Conservation (phyloP, 2,797 vertebrate species). For the Xiphophorus birchmanni region DNA sequence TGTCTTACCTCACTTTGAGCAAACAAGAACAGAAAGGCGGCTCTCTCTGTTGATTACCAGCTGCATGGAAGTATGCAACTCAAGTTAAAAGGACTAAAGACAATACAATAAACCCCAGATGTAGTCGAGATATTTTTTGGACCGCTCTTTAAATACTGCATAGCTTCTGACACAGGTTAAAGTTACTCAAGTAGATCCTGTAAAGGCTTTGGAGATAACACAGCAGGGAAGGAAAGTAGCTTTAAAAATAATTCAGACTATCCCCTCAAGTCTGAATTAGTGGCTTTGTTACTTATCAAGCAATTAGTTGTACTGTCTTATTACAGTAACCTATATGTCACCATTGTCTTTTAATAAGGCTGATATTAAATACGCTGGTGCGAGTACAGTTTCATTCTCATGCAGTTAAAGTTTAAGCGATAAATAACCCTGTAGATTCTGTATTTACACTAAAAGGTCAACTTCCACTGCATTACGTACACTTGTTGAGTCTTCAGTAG, state of each 20-base stretch:
- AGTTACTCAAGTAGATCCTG: conserved; percentile 34
- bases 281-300: conserved; percentile 15
- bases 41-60: conserved; percentile 25
- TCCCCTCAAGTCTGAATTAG: conserved; percentile 2
- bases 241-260: neutral
- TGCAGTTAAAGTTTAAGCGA: conserved; percentile 58
- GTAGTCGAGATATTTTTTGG: conserved; percentile 12
- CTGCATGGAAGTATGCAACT: conserved; percentile 18
- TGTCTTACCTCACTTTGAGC: conserved; percentile 23
- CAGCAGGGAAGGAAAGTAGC: conserved; percentile 8
- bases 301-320: conserved; percentile 17
- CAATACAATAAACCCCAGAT: neutral
- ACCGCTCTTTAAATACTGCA: conserved; percentile 3
- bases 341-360: conserved; percentile 12
- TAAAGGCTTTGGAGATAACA: conserved; percentile 59
- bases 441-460: conserved; percentile 51
- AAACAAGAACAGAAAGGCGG: conserved; percentile 50
- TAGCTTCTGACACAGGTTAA: conserved; percentile 9
- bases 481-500: conserved; percentile 64
- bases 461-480: conserved; percentile 55
- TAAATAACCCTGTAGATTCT: conserved; percentile 66
- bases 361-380: conserved; percentile 35
- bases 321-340: conserved; percentile 23
- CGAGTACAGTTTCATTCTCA: conserved; percentile 30
- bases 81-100: conserved; percentile 17